Evolutionary conservation across 2,113 vertebrate species (phyloP).

Genomic region (Psittacara wagleri): DNA sequence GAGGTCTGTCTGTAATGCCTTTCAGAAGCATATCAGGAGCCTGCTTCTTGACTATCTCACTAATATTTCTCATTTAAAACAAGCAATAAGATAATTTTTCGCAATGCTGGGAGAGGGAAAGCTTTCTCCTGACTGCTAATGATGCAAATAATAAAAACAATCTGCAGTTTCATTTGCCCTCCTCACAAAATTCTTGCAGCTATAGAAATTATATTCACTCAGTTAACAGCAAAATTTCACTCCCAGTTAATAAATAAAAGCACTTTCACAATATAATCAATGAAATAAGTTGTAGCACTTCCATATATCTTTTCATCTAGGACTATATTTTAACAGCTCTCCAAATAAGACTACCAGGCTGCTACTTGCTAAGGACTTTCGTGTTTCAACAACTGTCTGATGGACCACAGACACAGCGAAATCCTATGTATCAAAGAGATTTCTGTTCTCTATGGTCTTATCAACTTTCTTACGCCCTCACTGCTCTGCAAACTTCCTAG

Average conservation of each 20-base stretch:
- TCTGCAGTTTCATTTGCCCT: neutral
- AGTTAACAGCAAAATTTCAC: neutral
- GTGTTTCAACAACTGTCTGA: neutral
- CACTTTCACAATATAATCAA: neutral
- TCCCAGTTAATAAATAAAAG: constrained; percentile 12
- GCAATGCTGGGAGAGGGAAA: neutral
- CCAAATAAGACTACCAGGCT: neutral
- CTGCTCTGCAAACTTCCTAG: neutral
- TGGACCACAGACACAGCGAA: neutral
- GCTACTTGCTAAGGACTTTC: neutral
- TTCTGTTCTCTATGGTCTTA: neutral
- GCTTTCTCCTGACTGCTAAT: neutral
- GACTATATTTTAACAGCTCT: neutral
- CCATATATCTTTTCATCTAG: neutral
- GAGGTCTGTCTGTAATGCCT: neutral
- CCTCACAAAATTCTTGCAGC: neutral
- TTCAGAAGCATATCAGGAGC: neutral
- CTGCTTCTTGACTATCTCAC: neutral
- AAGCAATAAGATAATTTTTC: neutral
- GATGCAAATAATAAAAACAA: constrained; percentile 7
- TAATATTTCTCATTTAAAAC: neutral
- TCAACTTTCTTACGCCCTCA: neutral
- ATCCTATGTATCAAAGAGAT: neutral
- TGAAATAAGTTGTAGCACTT: neutral
- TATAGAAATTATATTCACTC: neutral